Conservation (phyloP, 1,140 invertebrate genomes). For the Drosophila nannoptera region DNA sequence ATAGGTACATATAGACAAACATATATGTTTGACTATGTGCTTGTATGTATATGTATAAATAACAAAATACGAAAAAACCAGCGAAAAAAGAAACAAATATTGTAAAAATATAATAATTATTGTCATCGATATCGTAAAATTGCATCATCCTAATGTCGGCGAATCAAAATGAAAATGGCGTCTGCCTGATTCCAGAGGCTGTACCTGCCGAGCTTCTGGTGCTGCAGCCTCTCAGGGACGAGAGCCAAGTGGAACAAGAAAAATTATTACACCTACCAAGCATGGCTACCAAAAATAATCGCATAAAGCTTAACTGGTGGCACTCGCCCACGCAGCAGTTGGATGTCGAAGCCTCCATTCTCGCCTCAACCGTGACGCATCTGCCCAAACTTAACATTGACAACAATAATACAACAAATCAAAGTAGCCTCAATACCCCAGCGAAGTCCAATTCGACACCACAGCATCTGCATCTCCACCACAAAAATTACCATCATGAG, state of each 20-base stretch:
- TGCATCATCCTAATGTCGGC: constrained; percentile 21
- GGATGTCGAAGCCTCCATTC: constrained; percentile 13
- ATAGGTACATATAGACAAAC: not conserved
- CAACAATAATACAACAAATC: constrained; percentile 41
- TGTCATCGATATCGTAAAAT: not conserved
- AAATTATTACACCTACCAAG: constrained; percentile 31
- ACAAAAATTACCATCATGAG: not conserved
- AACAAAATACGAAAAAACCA: not conserved
- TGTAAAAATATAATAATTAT: not conserved
- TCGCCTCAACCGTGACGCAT: not conserved
- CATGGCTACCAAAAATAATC: constrained; percentile 63
- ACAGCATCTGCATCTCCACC: not conserved
- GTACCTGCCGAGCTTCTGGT: constrained; percentile 37
- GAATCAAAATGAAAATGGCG: constrained; percentile 8
- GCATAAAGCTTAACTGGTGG: constrained; percentile 70
- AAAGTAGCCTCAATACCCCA: constrained; percentile 34
- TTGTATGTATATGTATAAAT: not conserved
- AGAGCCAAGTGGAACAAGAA: not conserved
- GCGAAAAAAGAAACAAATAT: constrained; percentile 9
- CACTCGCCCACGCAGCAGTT: constrained; percentile 45
- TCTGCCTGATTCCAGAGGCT: constrained; percentile 10
- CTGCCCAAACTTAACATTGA: constrained; percentile 18
- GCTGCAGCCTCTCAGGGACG: constrained; percentile 34
- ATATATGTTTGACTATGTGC: no score
- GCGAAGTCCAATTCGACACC: constrained; percentile 18